These are phyloP conservation scores for Mythimna ferrago DNA, from an alignment of 2,888 invertebrate genomes.

Conservation along the genomic window DNA sequence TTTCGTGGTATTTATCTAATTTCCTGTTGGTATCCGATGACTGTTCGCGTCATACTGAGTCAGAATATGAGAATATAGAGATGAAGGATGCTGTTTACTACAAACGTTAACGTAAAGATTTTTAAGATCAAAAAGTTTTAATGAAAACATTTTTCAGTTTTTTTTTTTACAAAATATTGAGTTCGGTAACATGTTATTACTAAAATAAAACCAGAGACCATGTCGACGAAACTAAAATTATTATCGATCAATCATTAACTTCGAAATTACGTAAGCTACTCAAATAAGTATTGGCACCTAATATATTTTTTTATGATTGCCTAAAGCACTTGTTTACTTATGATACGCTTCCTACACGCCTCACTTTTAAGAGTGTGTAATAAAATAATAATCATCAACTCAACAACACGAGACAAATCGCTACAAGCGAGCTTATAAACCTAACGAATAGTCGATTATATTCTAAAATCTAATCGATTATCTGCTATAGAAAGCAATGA, in stretches of 20 bases:
- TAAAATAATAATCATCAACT: conserved; percentile 58
- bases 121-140: background rate
- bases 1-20: conserved; percentile 78
- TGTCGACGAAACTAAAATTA: conserved; percentile 57
- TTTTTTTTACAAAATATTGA: background rate
- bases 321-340: conserved; percentile 65
- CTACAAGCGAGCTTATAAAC: conserved; percentile 53
- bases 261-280: conserved; percentile 61
- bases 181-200: conserved; percentile 15
- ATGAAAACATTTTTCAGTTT: background rate
- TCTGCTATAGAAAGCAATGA: conserved; percentile 58
- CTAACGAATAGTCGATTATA: conserved; percentile 57
- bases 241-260: conserved; percentile 62
- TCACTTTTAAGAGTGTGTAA: conserved; percentile 50
- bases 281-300: conserved; percentile 63
- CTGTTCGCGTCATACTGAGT: conserved; percentile 70
- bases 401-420: conserved; percentile 57
- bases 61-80: conserved; percentile 60
- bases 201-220: conserved; percentile 45
- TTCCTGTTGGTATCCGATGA: conserved; percentile 80
- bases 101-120: conserved; percentile 4
- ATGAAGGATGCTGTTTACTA: conserved; percentile 39
- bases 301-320: conserved; percentile 64
- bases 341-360: conserved; percentile 59
- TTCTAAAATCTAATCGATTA: conserved; percentile 55